A percentile compares a stretch with the other conserved stretches of the same genome.
Evolutionary conservation across 2,888 invertebrate species (phyloP).

Genomic region (Nephrotoma appendiculata): DNA sequence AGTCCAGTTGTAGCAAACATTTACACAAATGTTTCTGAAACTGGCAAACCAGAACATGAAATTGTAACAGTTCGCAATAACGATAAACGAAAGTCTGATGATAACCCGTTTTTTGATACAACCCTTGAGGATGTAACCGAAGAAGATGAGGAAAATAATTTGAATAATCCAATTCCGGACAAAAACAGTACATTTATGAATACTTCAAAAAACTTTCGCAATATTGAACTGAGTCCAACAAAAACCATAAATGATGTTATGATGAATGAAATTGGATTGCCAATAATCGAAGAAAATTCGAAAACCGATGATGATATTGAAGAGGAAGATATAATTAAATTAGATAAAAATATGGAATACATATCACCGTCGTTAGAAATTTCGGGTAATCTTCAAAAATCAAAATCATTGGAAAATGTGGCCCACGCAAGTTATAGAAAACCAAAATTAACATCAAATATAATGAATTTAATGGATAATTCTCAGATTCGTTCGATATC

Average conservation of each 20-base stretch:
- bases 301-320: slow-evolving; percentile 6
- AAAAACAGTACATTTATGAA: neutral
- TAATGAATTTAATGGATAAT: neutral
- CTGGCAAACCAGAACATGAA: slow-evolving; percentile 44
- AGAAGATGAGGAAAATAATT: slow-evolving; percentile 1
- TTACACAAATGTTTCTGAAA: slow-evolving; percentile 48
- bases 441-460: neutral
- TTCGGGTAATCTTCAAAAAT: slow-evolving; percentile 14
- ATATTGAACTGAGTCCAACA: neutral
- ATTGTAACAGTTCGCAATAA: slow-evolving; percentile 25
- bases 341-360: slow-evolving; percentile 26
- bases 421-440: neutral
- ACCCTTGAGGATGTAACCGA: neutral
- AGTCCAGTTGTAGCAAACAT: slow-evolving; percentile 37
- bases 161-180: neutral
- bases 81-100: slow-evolving; percentile 19
- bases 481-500: slow-evolving; percentile 18
- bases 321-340: slow-evolving; percentile 16
- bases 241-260: neutral
- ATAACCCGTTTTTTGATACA: slow-evolving; percentile 3
- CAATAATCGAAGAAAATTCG: slow-evolving; percentile 9
- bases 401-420: slow-evolving; percentile 16
- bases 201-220: slow-evolving; percentile 5
- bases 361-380: slow-evolving; percentile 29
- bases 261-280: slow-evolving; percentile 28